These are phyloP conservation scores for Caenorhabditis zanzibari DNA, from an alignment of 2,888 invertebrate genomes.

Conservation along the genomic window DNA sequence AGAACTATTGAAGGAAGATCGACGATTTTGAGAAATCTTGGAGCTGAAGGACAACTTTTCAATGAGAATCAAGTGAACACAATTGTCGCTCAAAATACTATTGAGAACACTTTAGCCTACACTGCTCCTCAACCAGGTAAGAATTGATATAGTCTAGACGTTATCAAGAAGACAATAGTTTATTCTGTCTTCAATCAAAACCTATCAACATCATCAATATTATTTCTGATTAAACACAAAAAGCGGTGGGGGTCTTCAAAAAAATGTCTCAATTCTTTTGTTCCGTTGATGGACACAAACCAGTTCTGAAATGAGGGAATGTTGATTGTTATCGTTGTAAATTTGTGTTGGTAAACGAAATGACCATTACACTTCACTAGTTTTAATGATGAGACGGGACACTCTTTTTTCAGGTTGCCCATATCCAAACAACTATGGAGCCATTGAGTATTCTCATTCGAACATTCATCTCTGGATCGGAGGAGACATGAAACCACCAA, in stretches of 20 bases:
- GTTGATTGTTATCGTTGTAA: conserved; percentile 26
- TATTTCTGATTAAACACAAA: conserved; percentile 9
- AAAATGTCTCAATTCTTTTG: conserved; percentile 52
- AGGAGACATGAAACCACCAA: conserved; percentile 77
- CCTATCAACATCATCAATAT: conserved; percentile 21
- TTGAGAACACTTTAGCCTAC: conserved; percentile 82
- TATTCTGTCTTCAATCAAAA: not conserved
- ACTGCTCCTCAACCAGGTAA: conserved; percentile 81
- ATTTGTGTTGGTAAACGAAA: conserved; percentile 16
- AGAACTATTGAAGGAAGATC: conserved; percentile 81
- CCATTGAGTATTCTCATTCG: conserved; percentile 82
- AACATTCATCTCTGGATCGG: conserved; percentile 81
- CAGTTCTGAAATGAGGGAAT: conserved; percentile 10
- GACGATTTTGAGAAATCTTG: conserved; percentile 80
- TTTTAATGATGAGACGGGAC: conserved; percentile 4
- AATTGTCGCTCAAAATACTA: conserved; percentile 80
- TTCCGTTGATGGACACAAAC: conserved; percentile 20
- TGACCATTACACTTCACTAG: conserved; percentile 17
- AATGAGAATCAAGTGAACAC: conserved; percentile 78
- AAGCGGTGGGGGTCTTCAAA: conserved; percentile 2
- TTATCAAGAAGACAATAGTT: not conserved
- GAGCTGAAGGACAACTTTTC: conserved; percentile 79
- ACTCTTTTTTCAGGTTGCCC: conserved; percentile 77
- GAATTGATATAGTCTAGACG: conserved; percentile 9
- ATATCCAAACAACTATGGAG: conserved; percentile 82